Percentiles rank a stretch among this genome's conserved stretches.
Evolutionary conservation across 2,888 invertebrate species (phyloP).

Genomic region (Nemapogon koenigi): DNA sequence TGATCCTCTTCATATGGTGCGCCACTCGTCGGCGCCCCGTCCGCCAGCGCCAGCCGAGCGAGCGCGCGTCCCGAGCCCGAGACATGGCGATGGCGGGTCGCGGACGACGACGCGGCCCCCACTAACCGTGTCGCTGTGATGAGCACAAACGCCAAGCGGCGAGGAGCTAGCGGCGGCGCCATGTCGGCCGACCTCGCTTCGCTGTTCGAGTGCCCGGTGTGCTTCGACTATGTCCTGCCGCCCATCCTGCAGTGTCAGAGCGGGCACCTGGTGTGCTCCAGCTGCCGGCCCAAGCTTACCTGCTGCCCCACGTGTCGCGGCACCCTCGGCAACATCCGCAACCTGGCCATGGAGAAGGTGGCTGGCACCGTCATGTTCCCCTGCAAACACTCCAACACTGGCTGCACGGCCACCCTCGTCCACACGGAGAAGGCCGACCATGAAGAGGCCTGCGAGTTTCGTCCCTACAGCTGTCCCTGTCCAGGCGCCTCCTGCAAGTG

Average conservation of each 20-base stretch:
- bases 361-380: slow-evolving; percentile 98
- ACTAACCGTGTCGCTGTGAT: slow-evolving; percentile 61
- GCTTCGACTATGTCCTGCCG: slow-evolving; percentile 98
- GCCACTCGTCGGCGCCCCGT: too few species aligned
- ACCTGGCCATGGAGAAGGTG: slow-evolving; percentile 99
- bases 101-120: too few species aligned
- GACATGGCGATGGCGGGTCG: too few species aligned
- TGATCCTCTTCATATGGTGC: too few species aligned
- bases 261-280: slow-evolving; percentile 97
- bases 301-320: slow-evolving; percentile 99
- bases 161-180: slow-evolving; percentile 61
- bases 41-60: too few species aligned
- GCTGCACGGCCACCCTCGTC: slow-evolving; percentile 89
- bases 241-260: slow-evolving; percentile 99
- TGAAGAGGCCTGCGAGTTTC: slow-evolving; percentile 97
- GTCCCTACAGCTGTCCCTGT: slow-evolving; percentile 98
- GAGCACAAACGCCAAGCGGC: slow-evolving; percentile 63
- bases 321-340: slow-evolving; percentile 95
- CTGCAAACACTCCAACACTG: slow-evolving; percentile 96
- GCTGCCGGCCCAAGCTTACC: slow-evolving; percentile 94
- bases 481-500: slow-evolving; percentile 99
- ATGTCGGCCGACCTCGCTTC: slow-evolving; percentile 89
- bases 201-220: slow-evolving; percentile 95
- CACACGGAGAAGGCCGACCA: slow-evolving; percentile 99
- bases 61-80: too few species aligned